These are phyloP conservation scores for Anolis sagrei DNA, from an alignment of 2,113 vertebrate species.

Conservation along the genomic window DNA sequence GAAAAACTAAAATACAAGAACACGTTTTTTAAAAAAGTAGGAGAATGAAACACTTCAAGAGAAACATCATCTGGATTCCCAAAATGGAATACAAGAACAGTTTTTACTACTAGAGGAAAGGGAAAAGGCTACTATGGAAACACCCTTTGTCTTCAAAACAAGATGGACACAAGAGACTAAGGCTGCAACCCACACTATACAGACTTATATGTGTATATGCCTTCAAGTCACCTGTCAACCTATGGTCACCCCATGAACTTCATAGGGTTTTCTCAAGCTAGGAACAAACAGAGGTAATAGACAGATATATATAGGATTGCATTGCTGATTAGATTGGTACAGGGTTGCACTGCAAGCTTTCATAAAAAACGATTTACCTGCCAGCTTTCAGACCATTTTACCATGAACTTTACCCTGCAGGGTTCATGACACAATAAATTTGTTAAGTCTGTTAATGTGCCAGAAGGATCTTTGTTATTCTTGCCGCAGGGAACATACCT, in stretches of 20 bases:
- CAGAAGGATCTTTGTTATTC: background rate
- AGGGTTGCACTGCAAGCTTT: background rate
- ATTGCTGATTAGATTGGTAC: background rate
- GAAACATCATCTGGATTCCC: slow-evolving; percentile 4
- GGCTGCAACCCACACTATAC: background rate
- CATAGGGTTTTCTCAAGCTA: too few relatives aligned
- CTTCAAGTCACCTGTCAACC: too few relatives aligned
- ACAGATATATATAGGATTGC: too few relatives aligned
- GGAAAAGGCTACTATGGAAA: background rate
- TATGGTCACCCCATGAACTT: too few relatives aligned
- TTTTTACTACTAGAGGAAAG: background rate
- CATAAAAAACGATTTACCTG: background rate
- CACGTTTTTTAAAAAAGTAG: background rate
- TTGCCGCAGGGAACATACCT: background rate
- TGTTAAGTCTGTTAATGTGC: background rate
- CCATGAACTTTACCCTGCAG: background rate
- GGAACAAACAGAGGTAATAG: too few relatives aligned
- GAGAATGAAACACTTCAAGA: background rate
- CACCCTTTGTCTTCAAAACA: background rate
- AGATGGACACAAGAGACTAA: background rate
- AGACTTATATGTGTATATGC: background rate
- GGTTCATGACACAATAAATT: background rate
- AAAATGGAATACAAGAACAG: background rate
- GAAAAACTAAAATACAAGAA: background rate
- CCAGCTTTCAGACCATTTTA: background rate